Evolutionary conservation across 1,140 invertebrate species (phyloP).

Genomic region (Drosophila sp.): DNA sequence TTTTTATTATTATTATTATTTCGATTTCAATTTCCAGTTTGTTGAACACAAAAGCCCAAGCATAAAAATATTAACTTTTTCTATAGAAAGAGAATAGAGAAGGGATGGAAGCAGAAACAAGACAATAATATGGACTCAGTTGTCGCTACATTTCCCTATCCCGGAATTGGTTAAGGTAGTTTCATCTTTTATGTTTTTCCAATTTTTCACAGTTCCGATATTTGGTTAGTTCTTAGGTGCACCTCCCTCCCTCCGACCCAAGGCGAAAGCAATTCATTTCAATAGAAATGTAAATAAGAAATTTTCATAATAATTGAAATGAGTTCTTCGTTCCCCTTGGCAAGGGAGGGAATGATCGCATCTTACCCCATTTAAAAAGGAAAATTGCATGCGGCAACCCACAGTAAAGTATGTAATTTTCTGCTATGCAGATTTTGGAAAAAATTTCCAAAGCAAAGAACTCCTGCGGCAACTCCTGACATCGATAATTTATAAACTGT

Average conservation of each 20-base stretch:
- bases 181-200: conserved; percentile 68
- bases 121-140: conserved; percentile 29
- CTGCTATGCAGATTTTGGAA: conserved; percentile 52
- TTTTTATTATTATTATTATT: conserved; percentile 25
- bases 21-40: conserved; percentile 67
- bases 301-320: conserved; percentile 81
- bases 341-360: conserved; percentile 30
- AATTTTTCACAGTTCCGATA: conserved; percentile 62
- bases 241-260: conserved; percentile 27
- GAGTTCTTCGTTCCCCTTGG: conserved; percentile 36
- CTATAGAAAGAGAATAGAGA: conserved; percentile 10
- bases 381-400: conserved; percentile 70
- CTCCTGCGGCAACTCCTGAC: conserved; percentile 28
- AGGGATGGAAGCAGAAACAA: conserved; percentile 28
- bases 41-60: conserved; percentile 64
- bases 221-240: conserved; percentile 35
- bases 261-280: conserved; percentile 56
- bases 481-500: conserved; percentile 74
- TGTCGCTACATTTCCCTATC: conserved; percentile 50
- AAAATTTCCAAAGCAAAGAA: not conserved
- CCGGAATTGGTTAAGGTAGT: conserved; percentile 38
- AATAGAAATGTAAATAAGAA: conserved; percentile 79
- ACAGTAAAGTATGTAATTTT: conserved; percentile 61
- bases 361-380: conserved; percentile 19
- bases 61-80: conserved; percentile 67